Percentiles rank a stretch among this genome's conserved stretches.
These are phyloP conservation scores for Stenurella melanura DNA, from an alignment of 2,888 invertebrate species.

Conservation along the genomic window DNA sequence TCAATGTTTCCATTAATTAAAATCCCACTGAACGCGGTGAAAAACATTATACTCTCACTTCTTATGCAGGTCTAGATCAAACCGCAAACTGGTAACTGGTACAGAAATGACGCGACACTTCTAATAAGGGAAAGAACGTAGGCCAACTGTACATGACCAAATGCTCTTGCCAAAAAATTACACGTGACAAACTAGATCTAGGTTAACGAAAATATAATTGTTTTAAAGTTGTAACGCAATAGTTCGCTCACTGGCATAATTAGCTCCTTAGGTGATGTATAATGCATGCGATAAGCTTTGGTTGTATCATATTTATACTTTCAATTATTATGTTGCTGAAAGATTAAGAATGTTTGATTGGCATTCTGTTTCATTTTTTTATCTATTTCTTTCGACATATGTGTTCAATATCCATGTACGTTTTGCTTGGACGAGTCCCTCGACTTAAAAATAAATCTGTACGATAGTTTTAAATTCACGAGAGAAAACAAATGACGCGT, in stretches of 20 bases:
- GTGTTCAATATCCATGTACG: not conserved
- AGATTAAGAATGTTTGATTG: not conserved
- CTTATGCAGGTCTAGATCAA: slow-evolving; percentile 4
- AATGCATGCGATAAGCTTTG: not conserved
- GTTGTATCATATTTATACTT: slow-evolving; percentile 17
- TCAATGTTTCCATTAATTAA: not conserved
- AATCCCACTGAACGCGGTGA: not conserved
- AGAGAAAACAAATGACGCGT: not conserved
- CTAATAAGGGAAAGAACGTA: slow-evolving; percentile 22
- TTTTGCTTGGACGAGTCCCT: not conserved
- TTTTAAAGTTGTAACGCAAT: slow-evolving; percentile 37
- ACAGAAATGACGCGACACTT: slow-evolving; percentile 3
- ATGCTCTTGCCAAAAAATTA: slow-evolving; percentile 45
- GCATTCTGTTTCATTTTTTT: not conserved
- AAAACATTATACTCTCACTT: slow-evolving; percentile 7
- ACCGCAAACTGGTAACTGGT: not conserved
- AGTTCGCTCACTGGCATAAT: slow-evolving; percentile 23
- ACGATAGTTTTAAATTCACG: not conserved
- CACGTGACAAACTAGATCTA: slow-evolving; percentile 48
- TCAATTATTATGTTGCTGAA: slow-evolving; percentile 10
- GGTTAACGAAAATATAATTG: slow-evolving; percentile 46
- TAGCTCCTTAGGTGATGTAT: slow-evolving; percentile 5
- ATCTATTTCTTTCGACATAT: not conserved
- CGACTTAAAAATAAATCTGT: not conserved
- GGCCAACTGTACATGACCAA: slow-evolving; percentile 16